phyloP scores from a whole-genome alignment of 2,888 invertebrate genomes.

The Cheilosia pagana region DNA sequence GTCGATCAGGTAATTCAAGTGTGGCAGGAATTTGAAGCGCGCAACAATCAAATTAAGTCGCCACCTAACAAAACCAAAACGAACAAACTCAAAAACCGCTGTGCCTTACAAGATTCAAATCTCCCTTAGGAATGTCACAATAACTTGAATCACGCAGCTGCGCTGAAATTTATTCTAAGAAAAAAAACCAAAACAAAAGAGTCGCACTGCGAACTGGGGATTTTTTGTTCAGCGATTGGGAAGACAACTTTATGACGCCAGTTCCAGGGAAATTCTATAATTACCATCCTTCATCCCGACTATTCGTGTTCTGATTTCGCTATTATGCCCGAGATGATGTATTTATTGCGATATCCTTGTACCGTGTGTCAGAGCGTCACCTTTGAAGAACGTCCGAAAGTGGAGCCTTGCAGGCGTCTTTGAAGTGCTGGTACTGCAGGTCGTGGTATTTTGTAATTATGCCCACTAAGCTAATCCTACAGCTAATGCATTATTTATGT shows the following conservation, averaged over 20 bases:
- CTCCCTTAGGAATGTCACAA: constrained; percentile 38
- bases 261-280: background rate
- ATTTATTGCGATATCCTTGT: constrained; percentile 12
- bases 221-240: background rate
- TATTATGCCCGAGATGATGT: constrained; percentile 4
- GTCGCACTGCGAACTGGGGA: constrained; percentile 21
- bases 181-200: constrained; percentile 37
- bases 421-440: constrained; percentile 3
- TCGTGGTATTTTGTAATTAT: constrained; percentile 51
- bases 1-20: constrained; percentile 55
- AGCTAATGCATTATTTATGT: constrained; percentile 74
- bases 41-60: constrained; percentile 55
- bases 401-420: constrained; percentile 5
- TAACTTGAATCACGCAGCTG: constrained; percentile 7
- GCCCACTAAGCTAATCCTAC: constrained; percentile 54
- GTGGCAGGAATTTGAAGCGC: constrained; percentile 68
- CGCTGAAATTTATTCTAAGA: background rate
- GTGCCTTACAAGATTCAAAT: constrained; percentile 32
- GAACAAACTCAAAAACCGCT: constrained; percentile 47
- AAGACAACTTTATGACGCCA: background rate
- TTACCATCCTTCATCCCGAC: background rate
- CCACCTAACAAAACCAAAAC: constrained; percentile 26
- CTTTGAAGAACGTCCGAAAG: constrained; percentile 4
- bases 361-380: background rate
- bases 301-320: constrained; percentile 24